These are phyloP conservation scores for Listrodromus nycthemerus DNA, from an alignment of 2,888 invertebrate species.

Conservation along the genomic window DNA sequence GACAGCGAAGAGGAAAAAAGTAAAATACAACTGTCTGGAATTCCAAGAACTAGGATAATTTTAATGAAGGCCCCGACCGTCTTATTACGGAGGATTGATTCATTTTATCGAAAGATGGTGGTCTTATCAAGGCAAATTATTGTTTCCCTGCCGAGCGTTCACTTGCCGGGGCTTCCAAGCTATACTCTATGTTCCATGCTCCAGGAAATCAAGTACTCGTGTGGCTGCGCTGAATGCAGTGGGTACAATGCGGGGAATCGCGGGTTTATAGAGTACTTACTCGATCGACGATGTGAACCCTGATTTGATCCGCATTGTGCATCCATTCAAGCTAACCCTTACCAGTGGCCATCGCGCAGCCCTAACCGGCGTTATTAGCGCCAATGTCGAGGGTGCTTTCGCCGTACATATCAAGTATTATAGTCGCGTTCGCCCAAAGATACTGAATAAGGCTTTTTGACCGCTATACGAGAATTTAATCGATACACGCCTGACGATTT, in stretches of 20 bases:
- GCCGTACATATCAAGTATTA: slow-evolving; percentile 33
- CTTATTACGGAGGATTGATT: no score
- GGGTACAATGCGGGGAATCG: slow-evolving; percentile 55
- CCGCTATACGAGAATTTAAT: slow-evolving; percentile 1
- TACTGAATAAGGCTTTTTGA: background rate
- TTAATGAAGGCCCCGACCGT: background rate
- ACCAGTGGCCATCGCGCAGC: slow-evolving; percentile 65
- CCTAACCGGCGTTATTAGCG: slow-evolving; percentile 66
- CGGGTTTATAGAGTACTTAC: slow-evolving; percentile 60
- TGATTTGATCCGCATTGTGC: slow-evolving; percentile 72
- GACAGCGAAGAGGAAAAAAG: background rate
- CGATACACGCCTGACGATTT: background rate
- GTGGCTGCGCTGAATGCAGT: slow-evolving; percentile 56
- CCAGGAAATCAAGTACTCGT: slow-evolving; percentile 38
- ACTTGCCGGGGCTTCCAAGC: background rate
- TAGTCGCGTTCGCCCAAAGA: slow-evolving; percentile 13
- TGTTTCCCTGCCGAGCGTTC: background rate
- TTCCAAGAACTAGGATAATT: background rate
- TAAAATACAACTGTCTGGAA: background rate
- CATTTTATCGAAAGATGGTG: background rate
- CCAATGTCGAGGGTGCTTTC: slow-evolving; percentile 40
- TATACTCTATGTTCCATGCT: slow-evolving; percentile 1
- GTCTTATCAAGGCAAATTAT: background rate
- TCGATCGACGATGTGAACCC: slow-evolving; percentile 57
- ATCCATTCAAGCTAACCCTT: slow-evolving; percentile 78